Base-by-base conservation (phyloP, 2,797 vertebrate species). In the Masticophis lateralis region DNA sequence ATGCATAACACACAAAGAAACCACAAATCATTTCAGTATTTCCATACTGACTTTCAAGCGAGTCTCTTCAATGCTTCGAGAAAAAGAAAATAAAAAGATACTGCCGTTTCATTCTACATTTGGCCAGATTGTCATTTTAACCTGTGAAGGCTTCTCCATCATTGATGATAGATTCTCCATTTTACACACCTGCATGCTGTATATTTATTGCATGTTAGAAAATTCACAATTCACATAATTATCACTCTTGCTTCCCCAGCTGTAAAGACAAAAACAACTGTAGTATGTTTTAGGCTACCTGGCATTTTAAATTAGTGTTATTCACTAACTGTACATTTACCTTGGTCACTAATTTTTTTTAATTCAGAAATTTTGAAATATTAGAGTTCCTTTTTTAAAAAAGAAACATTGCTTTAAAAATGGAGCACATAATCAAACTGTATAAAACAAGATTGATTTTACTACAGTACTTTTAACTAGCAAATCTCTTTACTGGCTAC, bases 401-500 rank as follows among this genome's bases (percentile, higher is more conserved):
- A 93, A 4, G 6, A 74, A 55, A 60, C 25, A 55, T 12, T 16
- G 63, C 22, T n/a, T n/a, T 88, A 74, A 20, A 14, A 10, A n/a
- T 90, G 56, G 20, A 91, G 27, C 5, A 95, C 66, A 90, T 37
- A 86, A 53, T 5, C 74, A 88, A 93, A 74, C 5, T 37, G 32
- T 25, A 6, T n/a, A 94, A 63, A 79, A 59, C 92, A 43, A 93
- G 90, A 47, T 27, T 14, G 61, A 83, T 95, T 69, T 63, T 28
- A 94, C 69, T 7, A 18, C 32, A 20, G n/a, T 20, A 47, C n/a
- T 63, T 57, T 93, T 94, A 88, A 94, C 74, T 91, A 90, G 63
- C 11, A 66, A 11, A 37, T 2, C 7, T 37, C 56, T 94, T 94
- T 92, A 56, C 37, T 93, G 20, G 93, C 94, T 95, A 94, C 92